A percentile compares a stretch with the other conserved stretches of the same genome.
Evolutionary conservation across 2,797 vertebrate genomes (phyloP).

Genomic region (Xenentodon cancila): DNA sequence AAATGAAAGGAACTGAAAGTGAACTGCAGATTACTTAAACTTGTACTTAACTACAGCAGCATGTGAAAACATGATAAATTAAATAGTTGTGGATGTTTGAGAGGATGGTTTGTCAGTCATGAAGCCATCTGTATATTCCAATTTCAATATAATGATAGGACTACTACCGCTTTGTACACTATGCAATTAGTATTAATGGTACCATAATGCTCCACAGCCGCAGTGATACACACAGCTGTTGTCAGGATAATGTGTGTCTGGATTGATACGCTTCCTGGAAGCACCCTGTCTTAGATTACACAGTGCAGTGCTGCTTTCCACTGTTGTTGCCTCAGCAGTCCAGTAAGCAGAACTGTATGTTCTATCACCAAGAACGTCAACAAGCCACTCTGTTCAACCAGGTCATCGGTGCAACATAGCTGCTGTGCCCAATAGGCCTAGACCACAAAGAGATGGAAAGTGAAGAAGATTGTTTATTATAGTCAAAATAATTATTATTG

Average conservation of each 20-base stretch:
- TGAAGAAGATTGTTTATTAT: too few species aligned
- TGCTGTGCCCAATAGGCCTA: neutral
- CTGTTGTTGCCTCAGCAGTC: conserved; percentile 15
- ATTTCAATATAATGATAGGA: conserved; percentile 40
- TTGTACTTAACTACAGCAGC: too few species aligned
- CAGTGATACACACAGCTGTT: conserved; percentile 31
- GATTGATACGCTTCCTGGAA: conserved; percentile 59
- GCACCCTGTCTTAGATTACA: conserved; percentile 44
- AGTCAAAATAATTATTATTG: too few species aligned
- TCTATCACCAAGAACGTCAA: conserved; percentile 8
- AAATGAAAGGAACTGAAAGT: too few species aligned
- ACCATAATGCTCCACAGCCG: neutral
- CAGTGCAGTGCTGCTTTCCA: conserved; percentile 23
- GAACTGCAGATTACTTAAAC: too few species aligned
- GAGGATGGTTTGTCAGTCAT: too few species aligned
- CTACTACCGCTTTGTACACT: conserved; percentile 11
- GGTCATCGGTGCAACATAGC: conserved; percentile 19
- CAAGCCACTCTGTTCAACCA: conserved; percentile 11
- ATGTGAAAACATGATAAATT: too few species aligned
- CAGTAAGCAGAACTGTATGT: conserved; percentile 10
- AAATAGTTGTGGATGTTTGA: too few species aligned
- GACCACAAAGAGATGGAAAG: too few species aligned
- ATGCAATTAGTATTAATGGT: too few species aligned
- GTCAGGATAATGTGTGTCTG: conserved; percentile 32
- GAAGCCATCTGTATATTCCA: neutral